These are phyloP conservation scores for Laupala kohalensis DNA, from an alignment of 1,140 invertebrate species.

Conservation along the genomic window DNA sequence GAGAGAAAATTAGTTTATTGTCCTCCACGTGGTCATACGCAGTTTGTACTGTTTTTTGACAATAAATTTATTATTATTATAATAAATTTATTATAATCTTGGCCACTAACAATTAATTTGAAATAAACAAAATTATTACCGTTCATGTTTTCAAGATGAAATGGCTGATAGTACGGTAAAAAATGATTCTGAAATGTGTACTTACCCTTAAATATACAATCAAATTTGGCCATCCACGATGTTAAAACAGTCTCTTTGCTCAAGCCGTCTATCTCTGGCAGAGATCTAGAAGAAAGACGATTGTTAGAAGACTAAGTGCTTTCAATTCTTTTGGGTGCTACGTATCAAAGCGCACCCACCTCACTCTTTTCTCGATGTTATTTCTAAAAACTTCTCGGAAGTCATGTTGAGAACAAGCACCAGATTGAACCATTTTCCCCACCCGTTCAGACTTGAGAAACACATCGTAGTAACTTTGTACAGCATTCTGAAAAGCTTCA, in stretches of 20 bases:
- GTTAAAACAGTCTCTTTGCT: slow-evolving; percentile 98
- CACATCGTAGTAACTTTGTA: slow-evolving; percentile 93
- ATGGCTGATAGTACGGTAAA: too few relatives aligned
- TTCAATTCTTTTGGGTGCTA: neutral
- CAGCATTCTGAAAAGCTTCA: slow-evolving; percentile 97
- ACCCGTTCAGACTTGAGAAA: slow-evolving; percentile 95
- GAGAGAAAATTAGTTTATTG: too few relatives aligned
- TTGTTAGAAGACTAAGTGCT: neutral
- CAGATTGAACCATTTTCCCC: slow-evolving; percentile 87
- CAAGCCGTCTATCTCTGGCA: slow-evolving; percentile 97
- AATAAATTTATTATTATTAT: too few relatives aligned
- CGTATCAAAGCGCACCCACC: slow-evolving; percentile 35
- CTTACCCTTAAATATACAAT: slow-evolving; percentile 90
- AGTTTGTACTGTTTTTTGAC: too few relatives aligned
- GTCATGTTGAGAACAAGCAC: slow-evolving; percentile 94
- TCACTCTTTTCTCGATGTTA: slow-evolving; percentile 92
- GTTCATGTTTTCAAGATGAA: too few relatives aligned
- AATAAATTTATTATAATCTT: too few relatives aligned
- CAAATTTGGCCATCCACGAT: slow-evolving; percentile 99
- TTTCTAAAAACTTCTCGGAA: slow-evolving; percentile 97
- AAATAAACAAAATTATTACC: too few relatives aligned
- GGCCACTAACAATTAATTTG: too few relatives aligned
- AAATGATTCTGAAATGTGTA: too few relatives aligned
- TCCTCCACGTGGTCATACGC: too few relatives aligned
- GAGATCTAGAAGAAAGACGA: slow-evolving; percentile 46